phyloP scores from a whole-genome alignment of 1,140 invertebrate species.

The Nautilus pompilius region DNA sequence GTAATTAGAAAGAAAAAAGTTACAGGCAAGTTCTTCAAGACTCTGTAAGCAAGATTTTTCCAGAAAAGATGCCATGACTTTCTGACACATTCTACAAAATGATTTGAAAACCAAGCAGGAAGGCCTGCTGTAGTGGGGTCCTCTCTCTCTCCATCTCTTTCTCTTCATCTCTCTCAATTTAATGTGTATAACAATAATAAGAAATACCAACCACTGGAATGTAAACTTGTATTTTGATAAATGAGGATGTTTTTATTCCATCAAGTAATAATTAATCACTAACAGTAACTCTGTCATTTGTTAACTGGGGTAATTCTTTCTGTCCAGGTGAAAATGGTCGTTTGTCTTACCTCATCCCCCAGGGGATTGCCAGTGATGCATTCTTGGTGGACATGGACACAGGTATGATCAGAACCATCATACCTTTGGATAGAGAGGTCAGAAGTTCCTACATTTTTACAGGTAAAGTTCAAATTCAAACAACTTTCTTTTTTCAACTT shows the following conservation, averaged over 20 bases:
- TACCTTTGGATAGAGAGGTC: slow-evolving; percentile 76
- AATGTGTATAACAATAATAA: neutral
- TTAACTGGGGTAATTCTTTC: neutral
- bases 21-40: no score
- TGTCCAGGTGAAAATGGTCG: slow-evolving; percentile 51
- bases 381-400: slow-evolving; percentile 84
- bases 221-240: no score
- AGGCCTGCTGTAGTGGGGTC: no score
- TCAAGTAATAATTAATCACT: neutral
- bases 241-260: neutral
- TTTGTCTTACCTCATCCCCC: slow-evolving; percentile 60
- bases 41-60: no score
- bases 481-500: no score
- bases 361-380: slow-evolving; percentile 67
- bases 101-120: no score
- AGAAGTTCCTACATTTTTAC: slow-evolving; percentile 37
- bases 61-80: no score
- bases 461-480: no score
- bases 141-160: no score
- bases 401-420: slow-evolving; percentile 82
- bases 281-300: neutral
- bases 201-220: no score
- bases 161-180: neutral
- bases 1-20: no score
- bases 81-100: no score